A percentile compares a stretch with the other conserved stretches of the same genome.
phyloP scores from a whole-genome alignment of 2,113 vertebrate species.

The Mobula birostris region DNA sequence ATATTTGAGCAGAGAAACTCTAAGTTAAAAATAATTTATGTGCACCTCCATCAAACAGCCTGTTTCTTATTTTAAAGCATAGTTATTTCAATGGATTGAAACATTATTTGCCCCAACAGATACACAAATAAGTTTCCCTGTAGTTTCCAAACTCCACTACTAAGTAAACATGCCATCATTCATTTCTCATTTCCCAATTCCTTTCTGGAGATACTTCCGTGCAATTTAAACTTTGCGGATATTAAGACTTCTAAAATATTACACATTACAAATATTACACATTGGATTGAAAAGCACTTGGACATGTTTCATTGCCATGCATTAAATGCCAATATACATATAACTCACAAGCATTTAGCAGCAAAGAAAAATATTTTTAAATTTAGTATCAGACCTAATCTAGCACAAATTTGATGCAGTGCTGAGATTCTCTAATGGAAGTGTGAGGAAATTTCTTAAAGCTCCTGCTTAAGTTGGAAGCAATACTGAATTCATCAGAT shows the following conservation, averaged over 20 bases:
- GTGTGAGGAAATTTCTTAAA: too few relatives aligned
- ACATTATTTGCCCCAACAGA: background rate
- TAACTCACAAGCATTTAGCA: too few relatives aligned
- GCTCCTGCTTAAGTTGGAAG: too few relatives aligned
- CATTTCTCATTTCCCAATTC: background rate
- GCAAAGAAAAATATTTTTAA: too few relatives aligned
- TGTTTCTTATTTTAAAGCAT: background rate
- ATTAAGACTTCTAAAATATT: background rate
- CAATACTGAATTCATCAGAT: too few relatives aligned
- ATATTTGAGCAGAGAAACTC: background rate
- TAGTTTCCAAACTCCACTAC: too few relatives aligned
- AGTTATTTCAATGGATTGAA: background rate
- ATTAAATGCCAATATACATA: background rate
- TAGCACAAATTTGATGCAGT: too few relatives aligned
- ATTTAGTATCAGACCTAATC: too few relatives aligned
- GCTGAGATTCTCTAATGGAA: too few relatives aligned
- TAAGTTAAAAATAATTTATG: background rate
- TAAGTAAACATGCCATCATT: background rate
- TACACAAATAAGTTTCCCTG: background rate
- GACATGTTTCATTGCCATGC: background rate
- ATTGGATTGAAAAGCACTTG: background rate
- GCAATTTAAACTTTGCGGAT: background rate
- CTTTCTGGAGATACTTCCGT: too few relatives aligned
- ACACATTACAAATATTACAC: background rate
- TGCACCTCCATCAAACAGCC: background rate